Evolutionary conservation across 2,888 invertebrate genomes (phyloP).

Genomic region (Lasioglossum pauxillum): DNA sequence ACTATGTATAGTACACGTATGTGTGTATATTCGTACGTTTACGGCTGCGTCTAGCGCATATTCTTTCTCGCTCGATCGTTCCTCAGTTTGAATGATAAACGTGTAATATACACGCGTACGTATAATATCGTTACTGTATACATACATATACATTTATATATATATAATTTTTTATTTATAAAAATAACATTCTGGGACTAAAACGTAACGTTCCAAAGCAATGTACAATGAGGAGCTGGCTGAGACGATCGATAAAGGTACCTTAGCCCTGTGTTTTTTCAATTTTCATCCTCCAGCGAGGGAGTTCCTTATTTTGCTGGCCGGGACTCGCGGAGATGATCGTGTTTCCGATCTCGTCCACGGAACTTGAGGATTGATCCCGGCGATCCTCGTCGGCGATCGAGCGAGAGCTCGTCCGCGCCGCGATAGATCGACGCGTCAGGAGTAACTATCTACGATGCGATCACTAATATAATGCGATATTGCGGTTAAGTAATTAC

Average conservation of each 20-base stretch:
- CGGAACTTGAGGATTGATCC: constrained; percentile 39
- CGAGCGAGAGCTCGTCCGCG: background rate
- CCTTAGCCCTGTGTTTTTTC: constrained; percentile 45
- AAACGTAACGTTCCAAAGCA: constrained; percentile 78
- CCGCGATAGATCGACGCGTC: constrained; percentile 22
- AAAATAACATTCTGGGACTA: constrained; percentile 83
- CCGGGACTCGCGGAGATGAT: constrained; percentile 45
- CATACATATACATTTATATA: constrained; percentile 79
- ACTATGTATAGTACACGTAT: constrained; percentile 66
- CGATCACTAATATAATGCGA: constrained; percentile 53
- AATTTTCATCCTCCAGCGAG: constrained; percentile 36
- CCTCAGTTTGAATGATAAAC: constrained; percentile 24
- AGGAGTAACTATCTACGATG: constrained; percentile 44
- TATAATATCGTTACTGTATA: constrained; percentile 77
- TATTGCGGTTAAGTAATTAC: constrained; percentile 53
- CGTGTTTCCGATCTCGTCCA: constrained; percentile 33
- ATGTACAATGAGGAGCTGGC: constrained; percentile 72
- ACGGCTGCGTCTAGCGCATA: constrained; percentile 43
- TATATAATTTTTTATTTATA: constrained; percentile 79
- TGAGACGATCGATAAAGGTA: constrained; percentile 69
- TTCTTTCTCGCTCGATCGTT: constrained; percentile 34
- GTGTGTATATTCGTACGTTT: constrained; percentile 28
- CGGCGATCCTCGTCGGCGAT: constrained; percentile 17
- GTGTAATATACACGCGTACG: constrained; percentile 43
- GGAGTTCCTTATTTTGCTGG: constrained; percentile 48